Percentiles rank a stretch among this genome's conserved stretches.
These are phyloP conservation scores for Hemicentrotus pulcherrimus DNA, from an alignment of 35 echinoderm and acorn worm species.

Conservation along the genomic window DNA sequence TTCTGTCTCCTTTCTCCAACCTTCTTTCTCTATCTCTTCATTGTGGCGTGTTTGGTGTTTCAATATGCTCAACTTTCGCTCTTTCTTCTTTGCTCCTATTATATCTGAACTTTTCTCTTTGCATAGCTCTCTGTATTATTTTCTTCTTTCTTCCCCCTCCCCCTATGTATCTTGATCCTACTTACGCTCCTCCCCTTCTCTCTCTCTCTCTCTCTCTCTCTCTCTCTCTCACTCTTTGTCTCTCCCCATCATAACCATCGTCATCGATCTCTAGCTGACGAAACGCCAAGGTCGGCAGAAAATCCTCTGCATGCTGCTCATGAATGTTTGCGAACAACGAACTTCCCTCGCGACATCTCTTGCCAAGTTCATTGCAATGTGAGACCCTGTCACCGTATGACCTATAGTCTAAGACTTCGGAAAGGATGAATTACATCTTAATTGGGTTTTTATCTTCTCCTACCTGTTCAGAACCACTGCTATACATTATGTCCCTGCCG, in stretches of 20 bases:
- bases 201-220: not conserved
- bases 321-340: not conserved
- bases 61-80: too few relatives aligned
- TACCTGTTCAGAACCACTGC: not conserved
- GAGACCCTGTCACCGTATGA: too few relatives aligned
- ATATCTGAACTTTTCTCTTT: too few relatives aligned
- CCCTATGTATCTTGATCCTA: too few relatives aligned
- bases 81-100: too few relatives aligned
- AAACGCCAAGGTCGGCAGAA: not conserved
- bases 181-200: not conserved
- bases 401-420: not conserved
- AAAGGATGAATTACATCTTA: conserved; percentile 1
- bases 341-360: not conserved
- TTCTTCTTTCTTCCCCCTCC: too few relatives aligned
- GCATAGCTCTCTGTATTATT: too few relatives aligned
- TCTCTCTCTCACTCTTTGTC: not conserved
- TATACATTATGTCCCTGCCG: not conserved
- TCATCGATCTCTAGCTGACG: not conserved
- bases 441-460: not conserved
- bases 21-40: too few relatives aligned
- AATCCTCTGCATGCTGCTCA: not conserved
- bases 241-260: not conserved
- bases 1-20: too few relatives aligned
- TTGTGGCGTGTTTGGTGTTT: too few relatives aligned
- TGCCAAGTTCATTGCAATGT: not conserved